Evolutionary conservation across 2,888 invertebrate species (phyloP), one percentile per base, ranked within the genome.

Genomic region (Epinotia ramella): DNA sequence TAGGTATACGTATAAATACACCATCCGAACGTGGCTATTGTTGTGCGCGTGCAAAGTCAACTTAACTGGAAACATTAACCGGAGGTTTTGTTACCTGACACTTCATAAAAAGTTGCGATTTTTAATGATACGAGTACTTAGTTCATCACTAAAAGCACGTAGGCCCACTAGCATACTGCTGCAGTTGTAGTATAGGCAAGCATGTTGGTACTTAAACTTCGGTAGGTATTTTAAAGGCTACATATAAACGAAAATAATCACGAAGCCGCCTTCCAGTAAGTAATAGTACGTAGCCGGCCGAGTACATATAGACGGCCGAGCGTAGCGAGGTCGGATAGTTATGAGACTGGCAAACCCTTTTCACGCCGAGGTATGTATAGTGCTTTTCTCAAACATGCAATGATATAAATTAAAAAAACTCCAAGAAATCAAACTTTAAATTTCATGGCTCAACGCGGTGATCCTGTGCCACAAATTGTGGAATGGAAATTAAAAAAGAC

Each of bases 1-100:
- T 90, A 88, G 88, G 90, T 77, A 88, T 88, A 82, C 83, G 78
- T 82, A 83, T 89, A 86, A 82, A 81, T 84, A 91, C 86, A 88
- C 80, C 88, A 88, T 88, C 87, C 79, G 85, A 77, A 87, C 83
- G 80, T 77, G 68, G 63, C 76, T 77, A 78, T 67, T 77, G 77
- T 79, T 81, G 84, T 85, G 84, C 80, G 82, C 78, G 87, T 82
- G 84, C 81, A 79, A 66, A 81, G 77, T 79, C 65, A 74, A 73
- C 73, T 73, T 75, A 49, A 69, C 69, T 57, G 28, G 57, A 69
- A 69, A 46, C 68, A 68, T 20, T 24, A 59, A 68, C 44, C 46
- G 16, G 62, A 57, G 59, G 68, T 24, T 67, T 69, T 60, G 69
- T 69, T 69, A 60, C 59, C 24, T 44, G 59, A 69, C 46, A 69